phyloP scores from a whole-genome alignment of 2,888 invertebrate genomes.

The Tetragonisca angustula region DNA sequence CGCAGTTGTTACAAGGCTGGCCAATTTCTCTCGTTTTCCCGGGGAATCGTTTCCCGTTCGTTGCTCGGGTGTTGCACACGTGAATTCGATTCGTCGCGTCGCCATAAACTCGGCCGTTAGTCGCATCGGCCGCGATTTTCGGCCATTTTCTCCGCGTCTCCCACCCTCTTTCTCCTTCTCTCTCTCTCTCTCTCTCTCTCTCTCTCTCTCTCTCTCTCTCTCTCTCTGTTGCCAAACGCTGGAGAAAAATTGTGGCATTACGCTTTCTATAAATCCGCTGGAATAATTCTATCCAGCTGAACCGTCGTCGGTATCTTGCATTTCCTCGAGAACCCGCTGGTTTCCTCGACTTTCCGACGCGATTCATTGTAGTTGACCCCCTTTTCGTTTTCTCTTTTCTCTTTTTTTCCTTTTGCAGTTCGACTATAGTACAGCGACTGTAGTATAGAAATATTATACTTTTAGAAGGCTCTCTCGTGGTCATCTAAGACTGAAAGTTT shows the following conservation, averaged over 20 bases:
- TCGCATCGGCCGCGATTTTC: slow-evolving; percentile 41
- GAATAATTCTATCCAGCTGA: slow-evolving; percentile 27
- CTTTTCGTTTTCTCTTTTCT: background rate
- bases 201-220: background rate
- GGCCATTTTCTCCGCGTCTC: slow-evolving; percentile 14
- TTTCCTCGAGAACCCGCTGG: slow-evolving; percentile 20
- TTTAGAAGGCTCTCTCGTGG: too few relatives aligned
- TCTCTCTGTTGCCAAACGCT: background rate
- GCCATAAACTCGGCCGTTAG: slow-evolving; percentile 55
- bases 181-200: background rate
- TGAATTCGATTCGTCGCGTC: slow-evolving; percentile 47
- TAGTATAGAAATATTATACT: background rate
- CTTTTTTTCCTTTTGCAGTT: background rate
- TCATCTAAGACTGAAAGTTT: too few relatives aligned
- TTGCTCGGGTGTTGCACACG: slow-evolving; percentile 43
- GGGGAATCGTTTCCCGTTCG: slow-evolving; percentile 56
- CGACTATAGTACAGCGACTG: background rate
- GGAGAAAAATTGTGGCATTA: slow-evolving; percentile 31
- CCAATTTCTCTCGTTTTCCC: slow-evolving; percentile 61
- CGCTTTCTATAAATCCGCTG: slow-evolving; percentile 38
- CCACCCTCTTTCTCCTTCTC: background rate
- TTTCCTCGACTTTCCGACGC: background rate
- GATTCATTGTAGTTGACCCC: background rate
- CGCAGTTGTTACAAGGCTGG: slow-evolving; percentile 42
- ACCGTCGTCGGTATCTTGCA: background rate